Base-by-base conservation (phyloP, 2,113 vertebrate species). In the Platichthys stellatus region DNA sequence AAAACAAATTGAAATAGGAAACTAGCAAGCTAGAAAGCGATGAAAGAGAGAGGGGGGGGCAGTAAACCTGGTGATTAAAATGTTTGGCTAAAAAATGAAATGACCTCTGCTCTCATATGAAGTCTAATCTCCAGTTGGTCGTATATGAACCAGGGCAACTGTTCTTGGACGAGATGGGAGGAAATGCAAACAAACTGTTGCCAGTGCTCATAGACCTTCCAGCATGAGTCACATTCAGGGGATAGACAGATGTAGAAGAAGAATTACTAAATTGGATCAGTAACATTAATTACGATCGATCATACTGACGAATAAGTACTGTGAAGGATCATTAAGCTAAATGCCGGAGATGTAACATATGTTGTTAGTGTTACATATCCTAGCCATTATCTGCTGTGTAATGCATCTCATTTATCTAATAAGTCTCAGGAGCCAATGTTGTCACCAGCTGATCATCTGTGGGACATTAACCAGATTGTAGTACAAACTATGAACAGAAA, bases 241-340 rank as follows among this genome's bases (percentile, higher is more conserved):
- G n/a, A 62, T 43, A 74, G 51, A 76, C 70, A 82, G 69, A 74
- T 76, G 65, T 68, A 15, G n/a, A 21, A 31, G 64, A 23, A 67
- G 13, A 49, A 76, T 74, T 2, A 53, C 64, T 67, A 74, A 56
- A 63, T 38, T 20, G 10, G 11, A 70, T 12, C 17, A 12, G 18
- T 64, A 31, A 58, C 43, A 68, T 51, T 65, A 43, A 67, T 72
- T 65, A 72, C 40, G 13, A 62, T 62, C 23, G 15, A 51, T 69
- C 54, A 57, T 20, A 59, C 31, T 78, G 59, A 74, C 57, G 76
- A 74, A 81, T 85, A 64, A 51, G 31, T 20, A 64, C 28, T 62
- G 71, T 68, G 31, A 79, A 64, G 65, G 54, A 51, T 72, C 76
- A 78, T 86, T 84, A 80, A 70, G 56, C 56, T 69, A 72, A 75